A percentile compares a stretch with the other conserved stretches of the same genome.
Conservation (phyloP, 2,113 vertebrate genomes). For the Pteruthius melanotis region DNA sequence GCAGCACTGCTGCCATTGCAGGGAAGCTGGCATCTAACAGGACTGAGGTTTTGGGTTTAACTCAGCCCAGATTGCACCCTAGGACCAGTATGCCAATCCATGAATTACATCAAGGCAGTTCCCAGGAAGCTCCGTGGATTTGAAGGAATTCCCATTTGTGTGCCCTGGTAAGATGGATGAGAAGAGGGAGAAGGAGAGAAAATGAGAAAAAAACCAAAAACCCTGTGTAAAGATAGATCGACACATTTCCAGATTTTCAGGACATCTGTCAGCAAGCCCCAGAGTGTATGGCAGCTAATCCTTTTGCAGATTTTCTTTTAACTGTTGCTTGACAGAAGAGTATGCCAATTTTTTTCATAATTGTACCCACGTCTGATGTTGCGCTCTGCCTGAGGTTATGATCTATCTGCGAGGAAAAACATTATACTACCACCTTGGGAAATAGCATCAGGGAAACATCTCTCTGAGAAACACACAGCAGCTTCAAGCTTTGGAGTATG, state of each 20-base stretch:
- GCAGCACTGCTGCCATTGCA: neutral
- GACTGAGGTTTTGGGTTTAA: neutral
- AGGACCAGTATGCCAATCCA: neutral
- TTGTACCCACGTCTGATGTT: neutral
- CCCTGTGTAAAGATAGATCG: conserved; percentile 47
- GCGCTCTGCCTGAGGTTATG: neutral
- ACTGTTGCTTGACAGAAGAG: conserved; percentile 51
- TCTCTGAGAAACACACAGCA: neutral
- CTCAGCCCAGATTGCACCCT: neutral
- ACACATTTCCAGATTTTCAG: conserved; percentile 65
- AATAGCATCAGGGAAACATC: neutral
- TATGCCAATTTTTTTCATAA: conserved; percentile 15
- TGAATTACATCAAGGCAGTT: neutral
- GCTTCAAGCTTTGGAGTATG: neutral
- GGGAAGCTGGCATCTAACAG: neutral
- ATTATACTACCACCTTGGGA: neutral
- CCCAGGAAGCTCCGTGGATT: neutral
- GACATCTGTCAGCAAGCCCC: conserved; percentile 64
- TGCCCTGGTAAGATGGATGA: neutral
- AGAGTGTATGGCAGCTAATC: conserved; percentile 56
- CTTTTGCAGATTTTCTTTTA: conserved; percentile 65
- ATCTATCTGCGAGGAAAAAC: conserved; percentile 23
- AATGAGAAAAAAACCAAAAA: neutral
- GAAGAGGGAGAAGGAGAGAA: neutral
- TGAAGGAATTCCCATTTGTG: neutral